Evolutionary conservation across 2,797 vertebrate genomes (phyloP).

Genomic region (Sebastes miniatus): DNA sequence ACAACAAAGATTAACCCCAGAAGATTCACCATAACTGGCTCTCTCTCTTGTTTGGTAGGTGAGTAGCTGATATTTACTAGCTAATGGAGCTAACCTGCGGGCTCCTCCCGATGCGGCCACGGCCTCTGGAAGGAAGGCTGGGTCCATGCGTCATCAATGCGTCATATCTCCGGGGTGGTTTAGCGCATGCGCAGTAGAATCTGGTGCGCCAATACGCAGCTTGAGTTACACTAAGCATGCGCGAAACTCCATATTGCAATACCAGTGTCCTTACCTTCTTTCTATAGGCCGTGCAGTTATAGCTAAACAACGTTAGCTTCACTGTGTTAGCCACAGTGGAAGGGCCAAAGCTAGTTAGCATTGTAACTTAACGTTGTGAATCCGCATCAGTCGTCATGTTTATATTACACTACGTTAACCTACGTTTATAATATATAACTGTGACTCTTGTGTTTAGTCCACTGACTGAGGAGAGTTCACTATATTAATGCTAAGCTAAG

Average conservation of each 20-base stretch:
- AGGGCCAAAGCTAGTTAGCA: constrained; percentile 41
- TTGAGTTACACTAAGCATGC: no score
- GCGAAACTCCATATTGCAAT: no score
- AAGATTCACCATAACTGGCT: constrained; percentile 3
- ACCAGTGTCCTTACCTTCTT: no score
- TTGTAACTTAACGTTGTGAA: background rate
- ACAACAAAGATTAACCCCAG: constrained; percentile 14
- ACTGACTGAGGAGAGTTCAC: background rate
- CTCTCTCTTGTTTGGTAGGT: constrained; percentile 44
- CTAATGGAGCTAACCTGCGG: constrained; percentile 54
- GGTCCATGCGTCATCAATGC: no score
- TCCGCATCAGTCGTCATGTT: background rate
- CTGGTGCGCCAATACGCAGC: no score
- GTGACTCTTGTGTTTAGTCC: background rate
- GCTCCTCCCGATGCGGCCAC: constrained; percentile 64
- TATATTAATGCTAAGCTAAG: constrained; percentile 42
- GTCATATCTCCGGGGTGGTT: no score
- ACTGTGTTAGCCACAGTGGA: constrained; percentile 9
- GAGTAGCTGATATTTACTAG: constrained; percentile 39
- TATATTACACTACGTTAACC: background rate
- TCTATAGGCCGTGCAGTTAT: no score
- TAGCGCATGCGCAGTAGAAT: no score
- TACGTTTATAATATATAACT: background rate
- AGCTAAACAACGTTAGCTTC: constrained; percentile 44
- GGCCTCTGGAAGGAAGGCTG: no score